Conservation (phyloP, 1,140 invertebrate genomes). For the Drosophila willistoni region DNA sequence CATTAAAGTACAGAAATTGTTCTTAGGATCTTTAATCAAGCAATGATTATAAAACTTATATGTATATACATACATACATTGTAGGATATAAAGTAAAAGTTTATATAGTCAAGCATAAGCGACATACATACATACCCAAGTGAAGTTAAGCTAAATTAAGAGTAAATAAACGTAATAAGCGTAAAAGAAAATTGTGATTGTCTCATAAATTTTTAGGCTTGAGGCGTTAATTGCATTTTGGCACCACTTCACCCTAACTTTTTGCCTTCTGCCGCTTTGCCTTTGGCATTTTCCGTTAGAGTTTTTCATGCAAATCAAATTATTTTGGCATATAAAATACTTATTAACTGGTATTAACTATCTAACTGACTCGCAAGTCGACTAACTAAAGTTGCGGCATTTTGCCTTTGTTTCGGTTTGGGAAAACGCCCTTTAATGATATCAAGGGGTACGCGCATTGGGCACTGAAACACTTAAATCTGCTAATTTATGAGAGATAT, state of each 20-base stretch:
- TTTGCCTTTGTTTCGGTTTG: conserved; percentile 28
- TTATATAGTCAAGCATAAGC: conserved; percentile 6
- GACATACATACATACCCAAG: not conserved
- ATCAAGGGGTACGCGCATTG: conserved; percentile 26
- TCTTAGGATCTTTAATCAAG: not conserved
- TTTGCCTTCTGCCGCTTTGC: not conserved
- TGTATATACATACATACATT: no score
- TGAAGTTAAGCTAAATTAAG: not conserved
- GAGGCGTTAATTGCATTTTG: conserved; percentile 41
- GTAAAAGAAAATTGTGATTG: conserved; percentile 53
- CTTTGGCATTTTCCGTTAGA: not conserved
- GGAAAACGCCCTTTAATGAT: conserved; percentile 56
- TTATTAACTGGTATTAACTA: conserved; percentile 56
- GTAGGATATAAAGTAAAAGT: conserved; percentile 1
- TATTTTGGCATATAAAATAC: conserved; percentile 76
- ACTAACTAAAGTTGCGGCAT: not conserved
- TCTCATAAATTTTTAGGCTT: conserved; percentile 44
- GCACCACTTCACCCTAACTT: not conserved
- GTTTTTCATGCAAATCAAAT: conserved; percentile 70
- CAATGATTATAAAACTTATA: conserved; percentile 6
- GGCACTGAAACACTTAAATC: conserved; percentile 44
- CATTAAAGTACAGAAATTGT: no score
- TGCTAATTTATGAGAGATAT: conserved; percentile 65
- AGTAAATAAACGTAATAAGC: conserved; percentile 4
- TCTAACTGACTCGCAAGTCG: not conserved